Conservation (phyloP, 2,113 vertebrate genomes). For the Telmatochromis sp. region DNA sequence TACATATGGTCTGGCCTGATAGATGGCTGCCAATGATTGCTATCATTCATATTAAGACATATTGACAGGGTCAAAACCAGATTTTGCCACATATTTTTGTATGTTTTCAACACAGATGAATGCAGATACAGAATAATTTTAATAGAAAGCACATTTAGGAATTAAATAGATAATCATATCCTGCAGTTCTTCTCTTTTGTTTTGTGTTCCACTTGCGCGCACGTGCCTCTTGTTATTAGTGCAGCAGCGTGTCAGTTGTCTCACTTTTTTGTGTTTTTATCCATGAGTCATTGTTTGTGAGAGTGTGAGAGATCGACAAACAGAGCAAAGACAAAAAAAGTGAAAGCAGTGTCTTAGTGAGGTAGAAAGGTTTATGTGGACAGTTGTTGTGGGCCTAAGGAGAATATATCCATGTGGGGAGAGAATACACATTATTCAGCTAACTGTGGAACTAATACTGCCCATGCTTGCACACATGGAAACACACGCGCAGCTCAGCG, state of each 20-base stretch:
- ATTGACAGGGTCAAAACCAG: slow-evolving; percentile 16
- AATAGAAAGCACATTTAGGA: background rate
- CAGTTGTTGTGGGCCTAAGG: background rate
- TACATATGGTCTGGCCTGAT: slow-evolving; percentile 71
- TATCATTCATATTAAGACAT: slow-evolving; percentile 59
- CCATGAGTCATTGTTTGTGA: slow-evolving; percentile 38
- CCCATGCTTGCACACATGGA: background rate
- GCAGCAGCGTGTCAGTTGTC: slow-evolving; percentile 27
- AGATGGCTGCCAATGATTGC: slow-evolving; percentile 53
- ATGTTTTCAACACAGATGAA: background rate
- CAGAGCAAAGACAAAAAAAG: background rate
- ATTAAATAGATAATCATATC: background rate
- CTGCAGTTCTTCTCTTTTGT: background rate
- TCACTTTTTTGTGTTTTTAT: slow-evolving; percentile 13
- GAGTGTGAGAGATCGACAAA: slow-evolving; percentile 7
- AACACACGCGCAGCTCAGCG: background rate
- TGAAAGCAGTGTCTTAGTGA: slow-evolving; percentile 20
- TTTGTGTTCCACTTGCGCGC: background rate
- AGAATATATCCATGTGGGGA: background rate
- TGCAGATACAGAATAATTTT: background rate
- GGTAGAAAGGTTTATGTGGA: background rate
- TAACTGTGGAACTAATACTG: background rate
- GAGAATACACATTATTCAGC: background rate
- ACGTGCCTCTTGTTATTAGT: slow-evolving; percentile 12
- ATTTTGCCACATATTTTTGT: slow-evolving; percentile 32